Evolutionary conservation across 2,113 vertebrate species (phyloP).

Genomic region (Prunella himalayana): DNA sequence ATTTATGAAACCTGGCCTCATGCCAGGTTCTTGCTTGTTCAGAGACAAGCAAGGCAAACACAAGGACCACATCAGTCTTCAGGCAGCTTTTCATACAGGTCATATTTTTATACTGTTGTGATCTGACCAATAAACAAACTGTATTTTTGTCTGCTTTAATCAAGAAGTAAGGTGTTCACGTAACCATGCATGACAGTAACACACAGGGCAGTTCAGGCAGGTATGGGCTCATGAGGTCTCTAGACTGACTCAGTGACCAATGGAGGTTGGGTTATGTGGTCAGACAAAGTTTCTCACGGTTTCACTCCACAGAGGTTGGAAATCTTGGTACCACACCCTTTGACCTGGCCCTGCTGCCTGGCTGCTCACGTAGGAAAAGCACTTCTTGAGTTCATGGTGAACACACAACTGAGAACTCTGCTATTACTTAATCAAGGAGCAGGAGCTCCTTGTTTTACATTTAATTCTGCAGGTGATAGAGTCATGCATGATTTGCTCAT

Average conservation of each 20-base stretch:
- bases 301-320: neutral
- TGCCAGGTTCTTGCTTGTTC: neutral
- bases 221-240: accelerated
- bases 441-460: neutral
- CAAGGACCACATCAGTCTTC: neutral
- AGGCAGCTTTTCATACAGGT: neutral
- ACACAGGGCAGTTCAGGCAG: accelerated
- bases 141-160: neutral
- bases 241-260: too few species aligned
- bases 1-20: neutral
- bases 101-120: neutral
- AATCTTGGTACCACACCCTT: accelerated
- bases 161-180: neutral
- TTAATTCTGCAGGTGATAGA: neutral
- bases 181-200: neutral
- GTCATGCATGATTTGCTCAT: neutral
- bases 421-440: neutral
- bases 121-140: neutral
- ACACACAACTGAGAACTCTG: neutral
- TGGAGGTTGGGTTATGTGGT: neutral
- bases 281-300: neutral
- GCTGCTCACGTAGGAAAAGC: neutral
- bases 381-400: neutral
- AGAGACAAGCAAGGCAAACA: neutral
- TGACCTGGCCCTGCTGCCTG: neutral